Evolutionary conservation across 1,140 invertebrate species (phyloP).

Genomic region (Rhizoglyphus robini): DNA sequence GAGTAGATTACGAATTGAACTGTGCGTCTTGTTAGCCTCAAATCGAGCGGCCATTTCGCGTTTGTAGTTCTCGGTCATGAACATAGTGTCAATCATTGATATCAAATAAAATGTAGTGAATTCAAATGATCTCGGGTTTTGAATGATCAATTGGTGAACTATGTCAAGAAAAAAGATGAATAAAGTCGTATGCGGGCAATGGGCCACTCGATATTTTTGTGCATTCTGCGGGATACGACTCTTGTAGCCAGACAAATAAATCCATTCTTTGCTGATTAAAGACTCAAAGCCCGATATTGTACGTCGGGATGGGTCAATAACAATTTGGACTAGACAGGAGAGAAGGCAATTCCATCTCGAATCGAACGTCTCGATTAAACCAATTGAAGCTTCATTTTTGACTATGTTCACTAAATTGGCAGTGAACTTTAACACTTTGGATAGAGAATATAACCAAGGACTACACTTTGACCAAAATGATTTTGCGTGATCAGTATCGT

Average conservation of each 20-base stretch:
- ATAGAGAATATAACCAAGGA: conserved; percentile 18
- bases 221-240: neutral
- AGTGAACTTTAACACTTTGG: conserved; percentile 5
- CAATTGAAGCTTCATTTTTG: conserved; percentile 17
- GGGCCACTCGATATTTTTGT: neutral
- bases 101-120: conserved; percentile 85
- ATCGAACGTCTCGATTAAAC: conserved; percentile 49
- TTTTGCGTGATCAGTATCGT: neutral
- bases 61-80: neutral
- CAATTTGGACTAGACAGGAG: conserved; percentile 67
- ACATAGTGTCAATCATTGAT: conserved; percentile 27
- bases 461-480: conserved; percentile 20
- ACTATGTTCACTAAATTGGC: conserved; percentile 12
- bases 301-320: conserved; percentile 67
- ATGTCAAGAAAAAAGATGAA: conserved; percentile 67
- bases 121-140: conserved; percentile 74
- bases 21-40: neutral
- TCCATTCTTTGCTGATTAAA: conserved; percentile 85
- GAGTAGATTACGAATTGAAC: neutral
- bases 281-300: conserved; percentile 78
- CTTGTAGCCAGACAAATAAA: conserved; percentile 50
- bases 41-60: neutral
- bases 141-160: conserved; percentile 74
- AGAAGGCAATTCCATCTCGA: conserved; percentile 74
- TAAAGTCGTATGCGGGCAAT: conserved; percentile 12